Conservation (phyloP, 1,140 invertebrate species). For the Conus ventricosus region DNA sequence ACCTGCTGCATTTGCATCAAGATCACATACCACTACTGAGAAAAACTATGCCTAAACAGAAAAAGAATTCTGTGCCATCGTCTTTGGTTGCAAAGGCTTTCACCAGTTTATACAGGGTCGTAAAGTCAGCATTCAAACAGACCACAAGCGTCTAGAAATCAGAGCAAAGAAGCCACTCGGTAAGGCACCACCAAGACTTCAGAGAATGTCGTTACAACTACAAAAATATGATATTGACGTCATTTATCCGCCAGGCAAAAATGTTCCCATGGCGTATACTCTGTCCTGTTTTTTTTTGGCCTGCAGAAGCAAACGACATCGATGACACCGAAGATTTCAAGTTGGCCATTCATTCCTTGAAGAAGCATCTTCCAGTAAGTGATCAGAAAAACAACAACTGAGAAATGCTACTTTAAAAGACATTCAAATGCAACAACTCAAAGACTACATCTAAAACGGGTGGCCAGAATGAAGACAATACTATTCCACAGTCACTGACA, state of each 20-base stretch:
- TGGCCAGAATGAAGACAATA: conserved; percentile 25
- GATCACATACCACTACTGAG: conserved; percentile 71
- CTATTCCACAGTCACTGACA: neutral
- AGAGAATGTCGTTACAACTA: conserved; percentile 50
- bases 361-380: conserved; percentile 15
- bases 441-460: conserved; percentile 14
- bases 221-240: conserved; percentile 57
- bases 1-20: conserved; percentile 74
- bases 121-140: conserved; percentile 54
- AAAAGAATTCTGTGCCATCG: conserved; percentile 76
- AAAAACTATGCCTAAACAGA: conserved; percentile 76
- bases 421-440: neutral
- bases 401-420: conserved; percentile 21
- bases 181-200: conserved; percentile 45
- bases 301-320: conserved; percentile 3
- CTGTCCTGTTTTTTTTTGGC: conserved; percentile 34
- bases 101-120: conserved; percentile 74
- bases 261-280: conserved; percentile 48
- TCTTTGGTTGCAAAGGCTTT: conserved; percentile 77
- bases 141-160: conserved; percentile 59
- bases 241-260: conserved; percentile 48
- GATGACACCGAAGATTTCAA: neutral
- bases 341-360: conserved; percentile 19
- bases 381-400: conserved; percentile 21
- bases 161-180: conserved; percentile 38